phyloP scores from a whole-genome alignment of 2,797 vertebrate species.

The Thalassophryne amazonica region DNA sequence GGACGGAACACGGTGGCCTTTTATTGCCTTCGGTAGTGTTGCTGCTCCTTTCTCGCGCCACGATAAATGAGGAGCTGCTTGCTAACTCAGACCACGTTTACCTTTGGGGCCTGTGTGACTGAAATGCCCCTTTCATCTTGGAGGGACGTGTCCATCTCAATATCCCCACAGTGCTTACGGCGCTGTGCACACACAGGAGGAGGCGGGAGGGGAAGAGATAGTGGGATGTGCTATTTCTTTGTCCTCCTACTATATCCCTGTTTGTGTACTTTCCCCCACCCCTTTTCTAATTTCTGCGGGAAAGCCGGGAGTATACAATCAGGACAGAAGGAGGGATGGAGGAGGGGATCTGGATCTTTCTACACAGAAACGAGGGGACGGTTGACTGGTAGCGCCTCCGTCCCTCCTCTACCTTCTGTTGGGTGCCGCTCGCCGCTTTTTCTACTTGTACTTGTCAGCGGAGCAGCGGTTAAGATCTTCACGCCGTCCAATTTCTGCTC shows the following conservation, averaged over 20 bases:
- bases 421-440: neutral
- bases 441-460: conserved; percentile 46
- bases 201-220: conserved; percentile 15
- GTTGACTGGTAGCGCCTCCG: conserved; percentile 41
- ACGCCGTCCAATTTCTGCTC: conserved; percentile 6
- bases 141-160: conserved; percentile 64
- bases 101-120: conserved; percentile 58
- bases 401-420: conserved; percentile 7
- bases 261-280: conserved; percentile 34
- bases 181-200: conserved; percentile 31
- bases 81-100: conserved; percentile 67
- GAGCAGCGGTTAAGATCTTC: conserved; percentile 30
- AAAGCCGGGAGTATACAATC: conserved; percentile 52
- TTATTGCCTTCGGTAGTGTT: conserved; percentile 51
- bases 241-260: conserved; percentile 31
- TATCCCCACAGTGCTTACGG: conserved; percentile 55
- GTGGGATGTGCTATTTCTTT: conserved; percentile 35
- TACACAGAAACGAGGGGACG: conserved; percentile 39
- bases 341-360: conserved; percentile 30
- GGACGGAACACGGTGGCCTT: conserved; percentile 51
- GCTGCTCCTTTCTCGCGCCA: conserved; percentile 36
- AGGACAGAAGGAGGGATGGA: conserved; percentile 1
- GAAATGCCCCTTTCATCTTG: conserved; percentile 68
- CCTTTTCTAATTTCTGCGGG: conserved; percentile 41
- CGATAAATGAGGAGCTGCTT: conserved; percentile 64